Conservation (phyloP, 2,888 invertebrate genomes). For the Cacoxenus indagator region DNA sequence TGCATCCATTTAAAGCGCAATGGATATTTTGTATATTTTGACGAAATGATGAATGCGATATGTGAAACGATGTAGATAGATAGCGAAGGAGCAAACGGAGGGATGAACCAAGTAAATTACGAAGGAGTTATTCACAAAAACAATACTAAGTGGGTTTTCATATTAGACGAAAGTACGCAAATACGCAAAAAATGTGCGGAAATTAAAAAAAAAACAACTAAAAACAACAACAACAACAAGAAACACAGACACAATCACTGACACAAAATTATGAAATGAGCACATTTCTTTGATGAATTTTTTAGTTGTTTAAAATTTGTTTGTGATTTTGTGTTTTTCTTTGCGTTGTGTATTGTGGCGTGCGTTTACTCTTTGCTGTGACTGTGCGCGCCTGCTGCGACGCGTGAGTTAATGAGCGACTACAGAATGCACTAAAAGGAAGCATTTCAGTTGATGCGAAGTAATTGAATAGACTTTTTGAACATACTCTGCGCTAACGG, state of each 20-base stretch:
- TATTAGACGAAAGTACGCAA: constrained; percentile 8
- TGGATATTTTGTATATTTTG: constrained; percentile 9
- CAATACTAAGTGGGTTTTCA: background rate
- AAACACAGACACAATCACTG: no score
- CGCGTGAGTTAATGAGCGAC: background rate
- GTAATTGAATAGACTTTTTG: constrained; percentile 26
- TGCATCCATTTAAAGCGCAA: constrained; percentile 26
- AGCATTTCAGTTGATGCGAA: no score
- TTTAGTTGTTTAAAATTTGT: no score
- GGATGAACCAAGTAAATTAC: background rate
- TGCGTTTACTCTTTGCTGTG: constrained; percentile 14
- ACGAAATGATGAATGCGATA: constrained; percentile 10
- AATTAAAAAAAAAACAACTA: constrained; percentile 19
- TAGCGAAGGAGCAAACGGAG: constrained; percentile 1
- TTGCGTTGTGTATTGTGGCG: background rate
- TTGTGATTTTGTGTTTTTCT: background rate
- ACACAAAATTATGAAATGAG: constrained; percentile 9
- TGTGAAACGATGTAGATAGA: constrained; percentile 12
- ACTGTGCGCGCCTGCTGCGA: background rate
- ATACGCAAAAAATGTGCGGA: constrained; percentile 18
- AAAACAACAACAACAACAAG: constrained; percentile 23
- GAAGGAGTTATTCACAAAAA: background rate
- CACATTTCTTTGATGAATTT: background rate
- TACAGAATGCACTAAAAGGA: background rate
- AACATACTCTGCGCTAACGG: constrained; percentile 16